These are phyloP conservation scores for Tonatia bakeri DNA, from an alignment of 2,113 vertebrate species.

Conservation along the genomic window DNA sequence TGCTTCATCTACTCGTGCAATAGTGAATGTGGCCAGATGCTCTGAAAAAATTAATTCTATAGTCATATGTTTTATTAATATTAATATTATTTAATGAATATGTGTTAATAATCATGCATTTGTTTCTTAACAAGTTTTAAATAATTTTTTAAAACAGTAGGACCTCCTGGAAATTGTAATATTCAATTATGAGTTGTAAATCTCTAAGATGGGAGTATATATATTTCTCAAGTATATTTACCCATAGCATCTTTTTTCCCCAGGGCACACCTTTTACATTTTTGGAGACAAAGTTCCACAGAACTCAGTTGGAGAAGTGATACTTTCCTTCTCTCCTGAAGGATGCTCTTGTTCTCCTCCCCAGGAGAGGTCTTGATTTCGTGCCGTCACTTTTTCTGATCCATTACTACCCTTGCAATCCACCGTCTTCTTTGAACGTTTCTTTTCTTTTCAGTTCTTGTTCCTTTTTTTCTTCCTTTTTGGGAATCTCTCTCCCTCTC, in stretches of 20 bases:
- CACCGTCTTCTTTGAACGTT: background rate
- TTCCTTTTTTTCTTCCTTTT: background rate
- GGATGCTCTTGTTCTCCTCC: background rate
- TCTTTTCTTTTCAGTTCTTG: background rate
- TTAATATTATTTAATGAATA: background rate
- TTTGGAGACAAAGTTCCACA: background rate
- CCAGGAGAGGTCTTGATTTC: background rate
- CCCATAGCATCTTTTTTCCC: background rate
- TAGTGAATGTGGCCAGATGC: background rate
- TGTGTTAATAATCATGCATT: background rate
- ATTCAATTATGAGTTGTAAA: background rate
- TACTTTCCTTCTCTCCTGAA: background rate
- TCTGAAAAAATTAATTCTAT: background rate
- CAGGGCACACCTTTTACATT: background rate
- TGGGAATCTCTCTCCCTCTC: background rate
- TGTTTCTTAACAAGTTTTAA: background rate
- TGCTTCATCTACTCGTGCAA: background rate
- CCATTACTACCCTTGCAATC: background rate
- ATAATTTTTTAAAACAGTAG: background rate
- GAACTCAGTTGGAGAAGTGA: background rate
- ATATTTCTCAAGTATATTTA: background rate
- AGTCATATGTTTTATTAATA: background rate
- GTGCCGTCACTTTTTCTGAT: background rate
- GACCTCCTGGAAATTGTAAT: background rate
- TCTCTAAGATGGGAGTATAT: background rate